Conservation (phyloP, 2,113 vertebrate species). For the Calyptommatus sinebrachiatus region DNA sequence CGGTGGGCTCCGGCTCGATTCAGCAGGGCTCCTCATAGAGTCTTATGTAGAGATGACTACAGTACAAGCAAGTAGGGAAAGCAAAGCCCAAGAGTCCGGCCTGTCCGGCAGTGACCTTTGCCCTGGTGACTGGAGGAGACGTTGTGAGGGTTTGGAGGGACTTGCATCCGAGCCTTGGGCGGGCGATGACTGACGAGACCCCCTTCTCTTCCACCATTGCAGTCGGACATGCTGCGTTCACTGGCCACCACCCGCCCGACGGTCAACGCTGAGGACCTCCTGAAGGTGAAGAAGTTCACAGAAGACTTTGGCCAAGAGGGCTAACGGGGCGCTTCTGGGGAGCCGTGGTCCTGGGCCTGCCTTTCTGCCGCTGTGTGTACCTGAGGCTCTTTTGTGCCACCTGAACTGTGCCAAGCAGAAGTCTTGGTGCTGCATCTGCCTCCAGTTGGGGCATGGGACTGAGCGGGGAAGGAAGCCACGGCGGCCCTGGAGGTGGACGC, state of each 20-base stretch:
- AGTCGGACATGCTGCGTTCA: slow-evolving; percentile 96
- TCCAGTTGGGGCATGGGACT: background rate
- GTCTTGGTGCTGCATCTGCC: slow-evolving; percentile 23
- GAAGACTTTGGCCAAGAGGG: slow-evolving; percentile 98
- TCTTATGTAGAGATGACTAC: no score
- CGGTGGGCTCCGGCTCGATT: no score
- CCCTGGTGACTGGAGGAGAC: background rate
- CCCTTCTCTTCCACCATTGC: slow-evolving; percentile 30
- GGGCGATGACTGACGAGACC: background rate
- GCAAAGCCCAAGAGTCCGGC: background rate
- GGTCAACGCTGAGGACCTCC: slow-evolving; percentile 89
- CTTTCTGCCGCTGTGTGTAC: background rate
- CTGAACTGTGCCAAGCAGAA: slow-evolving; percentile 41
- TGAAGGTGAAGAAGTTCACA: slow-evolving; percentile 96
- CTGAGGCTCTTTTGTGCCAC: background rate
- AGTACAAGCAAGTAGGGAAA: background rate
- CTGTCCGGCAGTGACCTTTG: background rate
- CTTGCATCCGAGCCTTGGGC: background rate
- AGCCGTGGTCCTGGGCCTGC: slow-evolving; percentile 10
- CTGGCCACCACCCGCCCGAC: slow-evolving; percentile 93
- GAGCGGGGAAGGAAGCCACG: background rate
- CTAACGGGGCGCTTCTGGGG: slow-evolving; percentile 61
- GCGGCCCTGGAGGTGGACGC: background rate
- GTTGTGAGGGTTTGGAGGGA: background rate
- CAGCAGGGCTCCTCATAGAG: no score